These are phyloP conservation scores for Nymphicus hollandicus DNA, from an alignment of 2,113 vertebrate genomes.

Conservation along the genomic window DNA sequence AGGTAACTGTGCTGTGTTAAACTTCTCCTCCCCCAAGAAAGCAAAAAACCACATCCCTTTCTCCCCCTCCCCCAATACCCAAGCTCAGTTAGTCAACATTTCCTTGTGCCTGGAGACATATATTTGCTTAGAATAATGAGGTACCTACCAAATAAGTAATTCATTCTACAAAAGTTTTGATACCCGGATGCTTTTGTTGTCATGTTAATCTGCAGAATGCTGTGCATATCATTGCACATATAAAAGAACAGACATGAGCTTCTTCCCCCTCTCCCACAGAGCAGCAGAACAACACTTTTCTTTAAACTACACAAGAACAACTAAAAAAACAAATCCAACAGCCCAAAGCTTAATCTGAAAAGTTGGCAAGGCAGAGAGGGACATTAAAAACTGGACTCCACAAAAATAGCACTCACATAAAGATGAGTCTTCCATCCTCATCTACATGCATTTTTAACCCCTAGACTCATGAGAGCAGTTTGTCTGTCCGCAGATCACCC, in stretches of 20 bases:
- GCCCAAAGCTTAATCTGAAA: neutral
- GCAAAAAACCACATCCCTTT: fast-evolving
- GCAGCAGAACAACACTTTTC: neutral
- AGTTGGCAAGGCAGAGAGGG: neutral
- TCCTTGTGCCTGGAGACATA: neutral
- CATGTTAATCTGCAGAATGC: neutral
- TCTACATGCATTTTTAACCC: neutral
- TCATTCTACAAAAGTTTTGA: neutral
- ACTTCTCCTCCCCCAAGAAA: neutral
- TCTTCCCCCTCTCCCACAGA: neutral
- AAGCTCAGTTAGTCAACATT: fast-evolving
- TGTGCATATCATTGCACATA: neutral
- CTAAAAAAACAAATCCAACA: neutral
- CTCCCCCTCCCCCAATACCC: fast-evolving
- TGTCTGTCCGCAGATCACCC: neutral
- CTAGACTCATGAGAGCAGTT: neutral
- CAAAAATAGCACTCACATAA: neutral
- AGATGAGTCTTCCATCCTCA: neutral
- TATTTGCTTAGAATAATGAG: neutral
- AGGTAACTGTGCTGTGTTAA: neutral
- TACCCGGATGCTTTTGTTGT: neutral
- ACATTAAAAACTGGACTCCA: neutral
- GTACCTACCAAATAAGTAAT: neutral
- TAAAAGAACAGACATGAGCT: neutral
- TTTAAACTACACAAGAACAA: neutral